These are phyloP conservation scores for Drosophila sechellia DNA, from an alignment of 1,140 invertebrate genomes.

Conservation along the genomic window DNA sequence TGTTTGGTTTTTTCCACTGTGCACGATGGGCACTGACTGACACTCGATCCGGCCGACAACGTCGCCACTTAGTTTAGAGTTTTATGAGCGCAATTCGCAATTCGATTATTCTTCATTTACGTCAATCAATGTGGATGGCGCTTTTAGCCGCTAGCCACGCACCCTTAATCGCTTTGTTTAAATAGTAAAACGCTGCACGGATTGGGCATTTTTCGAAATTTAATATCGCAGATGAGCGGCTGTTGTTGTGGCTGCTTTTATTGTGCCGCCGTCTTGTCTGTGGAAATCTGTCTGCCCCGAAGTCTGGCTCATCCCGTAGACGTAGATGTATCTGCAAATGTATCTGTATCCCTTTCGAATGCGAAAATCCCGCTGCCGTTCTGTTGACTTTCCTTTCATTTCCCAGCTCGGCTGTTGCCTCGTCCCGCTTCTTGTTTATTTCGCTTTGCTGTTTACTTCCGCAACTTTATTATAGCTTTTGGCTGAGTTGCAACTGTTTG, in stretches of 20 bases:
- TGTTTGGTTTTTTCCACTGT: conserved; percentile 23
- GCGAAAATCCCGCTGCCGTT: conserved; percentile 66
- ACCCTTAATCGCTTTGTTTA: conserved; percentile 67
- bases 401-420: conserved; percentile 38
- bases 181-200: conserved; percentile 57
- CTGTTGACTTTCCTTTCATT: conserved; percentile 79
- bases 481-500: conserved; percentile 76
- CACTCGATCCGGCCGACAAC: conserved; percentile 48
- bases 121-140: conserved; percentile 73
- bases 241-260: conserved; percentile 25
- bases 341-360: conserved; percentile 60
- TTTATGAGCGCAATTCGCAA: conserved; percentile 79
- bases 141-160: conserved; percentile 41
- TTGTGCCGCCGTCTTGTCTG: conserved; percentile 61
- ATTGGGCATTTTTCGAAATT: conserved; percentile 58
- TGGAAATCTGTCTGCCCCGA: conserved; percentile 50
- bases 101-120: conserved; percentile 84
- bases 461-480: conserved; percentile 82
- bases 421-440: conserved; percentile 60
- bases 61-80: conserved; percentile 75
- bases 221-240: conserved; percentile 53
- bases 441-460: conserved; percentile 76
- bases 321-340: neutral
- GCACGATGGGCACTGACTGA: conserved; percentile 25
- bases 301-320: conserved; percentile 41